Conservation (phyloP, 2,888 invertebrate genomes). For the Harmothoe impar region DNA sequence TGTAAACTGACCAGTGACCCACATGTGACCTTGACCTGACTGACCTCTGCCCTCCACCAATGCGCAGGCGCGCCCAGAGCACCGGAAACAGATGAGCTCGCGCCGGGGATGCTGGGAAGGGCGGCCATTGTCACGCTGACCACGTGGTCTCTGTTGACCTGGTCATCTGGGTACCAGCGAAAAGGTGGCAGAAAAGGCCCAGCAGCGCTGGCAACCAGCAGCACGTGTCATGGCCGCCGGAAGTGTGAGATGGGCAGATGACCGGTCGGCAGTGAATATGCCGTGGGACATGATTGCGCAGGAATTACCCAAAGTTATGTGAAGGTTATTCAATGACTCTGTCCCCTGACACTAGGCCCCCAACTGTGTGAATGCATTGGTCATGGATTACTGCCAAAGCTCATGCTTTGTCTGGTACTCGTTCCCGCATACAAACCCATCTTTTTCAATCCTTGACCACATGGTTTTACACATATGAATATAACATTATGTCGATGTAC, state of each 20-base stretch:
- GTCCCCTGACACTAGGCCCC: background rate
- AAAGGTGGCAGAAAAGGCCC: background rate
- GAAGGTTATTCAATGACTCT: background rate
- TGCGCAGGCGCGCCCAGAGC: background rate
- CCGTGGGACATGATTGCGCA: background rate
- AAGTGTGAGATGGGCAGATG: background rate
- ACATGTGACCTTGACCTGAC: constrained; percentile 38
- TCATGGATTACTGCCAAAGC: background rate
- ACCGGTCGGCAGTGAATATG: background rate
- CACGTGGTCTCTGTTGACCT: constrained; percentile 53
- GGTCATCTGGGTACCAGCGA: constrained; percentile 23
- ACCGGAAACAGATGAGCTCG: constrained; percentile 53
- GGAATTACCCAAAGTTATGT: background rate
- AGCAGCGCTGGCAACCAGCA: background rate
- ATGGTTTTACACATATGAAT: too few relatives aligned
- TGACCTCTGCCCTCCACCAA: constrained; percentile 30
- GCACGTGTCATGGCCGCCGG: background rate
- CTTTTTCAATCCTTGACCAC: too few relatives aligned
- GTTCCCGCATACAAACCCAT: background rate
- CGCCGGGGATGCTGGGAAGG: constrained; percentile 28
- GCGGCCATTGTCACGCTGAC: constrained; percentile 44
- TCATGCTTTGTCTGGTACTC: background rate
- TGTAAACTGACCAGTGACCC: constrained; percentile 57
- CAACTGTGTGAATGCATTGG: background rate
- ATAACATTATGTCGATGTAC: too few relatives aligned